A percentile compares a stretch with the other conserved stretches of the same genome.
Conservation (phyloP, 1,140 invertebrate species). For the Trichonephila clavipes region DNA sequence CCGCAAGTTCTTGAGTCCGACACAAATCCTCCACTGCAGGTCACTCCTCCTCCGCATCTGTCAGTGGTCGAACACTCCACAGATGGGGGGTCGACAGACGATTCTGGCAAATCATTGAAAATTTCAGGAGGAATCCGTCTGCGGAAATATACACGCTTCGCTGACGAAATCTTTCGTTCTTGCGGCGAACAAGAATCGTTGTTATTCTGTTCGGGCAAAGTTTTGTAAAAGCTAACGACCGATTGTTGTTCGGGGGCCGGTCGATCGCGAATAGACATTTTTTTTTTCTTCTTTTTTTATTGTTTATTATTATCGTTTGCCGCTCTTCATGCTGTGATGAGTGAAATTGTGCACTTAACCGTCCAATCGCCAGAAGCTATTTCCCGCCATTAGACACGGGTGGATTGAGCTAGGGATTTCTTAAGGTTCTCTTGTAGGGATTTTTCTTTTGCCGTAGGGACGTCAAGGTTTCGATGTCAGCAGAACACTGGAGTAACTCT, state of each 20-base stretch:
- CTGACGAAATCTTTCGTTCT: conserved; percentile 43
- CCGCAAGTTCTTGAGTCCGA: not conserved
- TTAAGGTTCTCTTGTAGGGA: conserved; percentile 18
- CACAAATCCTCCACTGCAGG: not conserved
- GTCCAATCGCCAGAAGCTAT: conserved; percentile 58
- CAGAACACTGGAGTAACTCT: not conserved
- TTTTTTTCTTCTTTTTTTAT: conserved; percentile 28
- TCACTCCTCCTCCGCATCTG: not conserved
- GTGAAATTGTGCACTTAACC: conserved; percentile 64
- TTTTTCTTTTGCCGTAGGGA: conserved; percentile 39
- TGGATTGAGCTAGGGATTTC: conserved; percentile 66
- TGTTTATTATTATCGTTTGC: not conserved
- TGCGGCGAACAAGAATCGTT: not conserved
- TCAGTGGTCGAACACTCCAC: conserved; percentile 5
- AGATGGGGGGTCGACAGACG: conserved; percentile 70
- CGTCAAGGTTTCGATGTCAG: conserved; percentile 23
- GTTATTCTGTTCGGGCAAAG: conserved; percentile 10
- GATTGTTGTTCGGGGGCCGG: conserved; percentile 32
- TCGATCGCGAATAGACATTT: conserved; percentile 64
- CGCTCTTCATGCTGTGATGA: conserved; percentile 17
- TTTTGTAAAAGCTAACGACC: conserved; percentile 44
- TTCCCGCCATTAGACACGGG: conserved; percentile 70
- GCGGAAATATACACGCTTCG: conserved; percentile 66
- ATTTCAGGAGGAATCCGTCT: conserved; percentile 65
- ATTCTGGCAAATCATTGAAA: conserved; percentile 69